Percentiles rank a stretch among this genome's conserved stretches.
phyloP scores from a whole-genome alignment of 2,113 vertebrate genomes.

The Apeltes quadracus region DNA sequence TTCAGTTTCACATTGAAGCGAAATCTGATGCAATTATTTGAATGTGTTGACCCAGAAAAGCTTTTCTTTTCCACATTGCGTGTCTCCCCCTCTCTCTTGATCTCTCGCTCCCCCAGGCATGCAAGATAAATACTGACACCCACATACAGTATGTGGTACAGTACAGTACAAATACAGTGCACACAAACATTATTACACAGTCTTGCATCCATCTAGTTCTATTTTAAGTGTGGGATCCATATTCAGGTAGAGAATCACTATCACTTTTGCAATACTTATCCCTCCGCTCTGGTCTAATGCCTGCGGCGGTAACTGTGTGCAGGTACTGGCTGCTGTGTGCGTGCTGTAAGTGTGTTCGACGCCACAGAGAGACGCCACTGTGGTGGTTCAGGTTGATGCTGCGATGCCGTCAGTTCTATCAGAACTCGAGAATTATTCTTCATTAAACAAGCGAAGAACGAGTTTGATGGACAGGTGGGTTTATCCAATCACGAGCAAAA shows the following conservation, averaged over 20 bases:
- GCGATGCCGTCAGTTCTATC: background rate
- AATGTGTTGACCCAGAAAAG: constrained; percentile 70
- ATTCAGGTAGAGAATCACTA: background rate
- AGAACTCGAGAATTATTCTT: background rate
- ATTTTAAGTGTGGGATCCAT: background rate
- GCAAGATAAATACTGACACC: constrained; percentile 27
- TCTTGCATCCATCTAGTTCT: background rate
- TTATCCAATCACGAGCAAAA: background rate
- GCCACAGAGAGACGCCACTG: background rate
- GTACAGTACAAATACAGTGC: constrained; percentile 24
- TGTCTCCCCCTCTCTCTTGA: background rate
- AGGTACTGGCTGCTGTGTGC: background rate
- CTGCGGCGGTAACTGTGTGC: background rate
- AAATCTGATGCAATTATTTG: constrained; percentile 33
- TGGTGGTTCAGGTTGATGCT: background rate
- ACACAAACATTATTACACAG: background rate
- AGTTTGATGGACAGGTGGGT: background rate
- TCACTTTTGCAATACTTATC: background rate
- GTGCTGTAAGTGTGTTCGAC: too few species aligned
- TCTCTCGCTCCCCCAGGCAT: background rate
- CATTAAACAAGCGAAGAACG: background rate
- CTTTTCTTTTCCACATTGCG: constrained; percentile 19
- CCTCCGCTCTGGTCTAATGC: background rate
- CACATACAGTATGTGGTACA: constrained; percentile 11
- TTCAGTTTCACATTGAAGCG: constrained; percentile 61